Evolutionary conservation across 1,140 invertebrate genomes (phyloP), one percentile per base, ranked within the genome.

Genomic region (Trichoplusia ni): DNA sequence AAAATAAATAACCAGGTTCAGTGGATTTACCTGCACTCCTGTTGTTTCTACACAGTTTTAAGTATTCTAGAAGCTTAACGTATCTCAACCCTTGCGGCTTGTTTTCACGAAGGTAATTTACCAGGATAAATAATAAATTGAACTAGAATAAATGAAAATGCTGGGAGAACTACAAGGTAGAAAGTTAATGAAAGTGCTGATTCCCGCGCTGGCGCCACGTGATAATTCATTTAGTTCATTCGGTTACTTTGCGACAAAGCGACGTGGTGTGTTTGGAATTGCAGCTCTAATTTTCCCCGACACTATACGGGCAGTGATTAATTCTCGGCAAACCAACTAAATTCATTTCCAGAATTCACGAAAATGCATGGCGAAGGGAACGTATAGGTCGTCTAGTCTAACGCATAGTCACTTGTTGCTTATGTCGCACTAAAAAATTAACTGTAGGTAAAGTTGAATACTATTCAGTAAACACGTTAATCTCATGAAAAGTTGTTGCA

Each of bases 181-280:
- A 51, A 69, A 69, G 64, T 73, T 72, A 65, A 65, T 65, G 63
- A 69, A 69, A 72, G 63, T 68, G 70, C 64, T 68, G 64, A 65
- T 69, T 37, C 40, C 19, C 54, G 49, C 27, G 60, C 27, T 58
- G 60, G 11, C 27, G 25, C 46, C 16, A 54, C 67, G 66, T 56
- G 65, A 60, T 71, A 69, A 77, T 74, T 69, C 49, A 68, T 74
- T 75, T 63, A 70, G 58, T 49, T 47, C 44, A 14, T 62, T 40
- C 33, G 29, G 54, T 64, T 40, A 69, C 60, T 62, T 62, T 21
- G 62, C 58, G 54, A 75, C 67, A 73, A 76, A 71, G 67, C 46
- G 37, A 18, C 47, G 56, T 42, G 61, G 46, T 42, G 44, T 67
- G 58, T 61, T 64, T 33, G 38, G 56, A 67, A 62, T 67, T 37